Conservation (phyloP, 30 jellyfish, hydroid and myxozoan genomes). For the Pelagia noctiluca region DNA sequence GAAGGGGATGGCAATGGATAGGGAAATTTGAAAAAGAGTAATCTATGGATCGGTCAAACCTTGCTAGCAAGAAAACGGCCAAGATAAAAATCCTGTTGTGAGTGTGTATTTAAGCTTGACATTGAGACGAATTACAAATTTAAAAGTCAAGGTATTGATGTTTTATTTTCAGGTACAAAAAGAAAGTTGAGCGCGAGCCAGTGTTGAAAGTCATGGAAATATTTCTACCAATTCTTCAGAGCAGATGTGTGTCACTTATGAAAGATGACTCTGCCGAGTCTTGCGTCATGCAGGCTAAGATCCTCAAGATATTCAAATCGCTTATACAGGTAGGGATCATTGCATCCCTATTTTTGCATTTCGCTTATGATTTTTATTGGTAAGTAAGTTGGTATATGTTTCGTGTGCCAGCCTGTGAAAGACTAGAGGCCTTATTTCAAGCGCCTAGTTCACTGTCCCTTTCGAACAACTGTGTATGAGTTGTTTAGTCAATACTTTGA, state of each 20-base stretch:
- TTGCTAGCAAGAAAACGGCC: no score
- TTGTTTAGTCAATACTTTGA: no score
- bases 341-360: not conserved
- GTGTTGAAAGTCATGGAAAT: constrained; percentile 83
- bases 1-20: no score
- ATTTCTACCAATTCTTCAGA: constrained; percentile 90
- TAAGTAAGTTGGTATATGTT: not conserved
- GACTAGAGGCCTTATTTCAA: no score
- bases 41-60: no score
- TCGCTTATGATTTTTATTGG: not conserved
- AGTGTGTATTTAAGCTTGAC: no score
- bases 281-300: constrained; percentile 73
- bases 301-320: constrained; percentile 88
- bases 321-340: constrained; percentile 80
- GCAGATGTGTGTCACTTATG: constrained; percentile 87
- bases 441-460: no score
- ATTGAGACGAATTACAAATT: no score
- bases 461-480: no score
- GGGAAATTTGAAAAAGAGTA: no score
- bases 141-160: not conserved
- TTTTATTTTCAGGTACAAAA: constrained; percentile 68
- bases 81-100: no score
- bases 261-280: constrained; percentile 91
- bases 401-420: no score
- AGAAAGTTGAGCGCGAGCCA: constrained; percentile 87